phyloP scores from a whole-genome alignment of 1,140 invertebrate genomes.

The Dendrolimus punctatus region DNA sequence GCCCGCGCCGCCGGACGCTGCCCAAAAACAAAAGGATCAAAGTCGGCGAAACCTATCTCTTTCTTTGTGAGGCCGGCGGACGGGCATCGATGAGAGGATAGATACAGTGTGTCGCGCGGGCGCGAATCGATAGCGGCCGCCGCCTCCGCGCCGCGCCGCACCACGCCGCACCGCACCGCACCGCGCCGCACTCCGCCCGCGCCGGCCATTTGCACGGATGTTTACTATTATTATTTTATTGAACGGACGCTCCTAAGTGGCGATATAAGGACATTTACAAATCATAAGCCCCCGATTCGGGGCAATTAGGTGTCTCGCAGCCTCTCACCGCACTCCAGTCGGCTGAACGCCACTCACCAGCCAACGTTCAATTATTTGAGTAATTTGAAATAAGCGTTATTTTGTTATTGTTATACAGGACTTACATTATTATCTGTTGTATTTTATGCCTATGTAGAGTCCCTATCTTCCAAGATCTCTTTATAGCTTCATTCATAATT shows the following conservation, averaged over 20 bases:
- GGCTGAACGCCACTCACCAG: constrained; percentile 2
- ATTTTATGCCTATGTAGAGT: too few species aligned
- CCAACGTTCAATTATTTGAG: constrained; percentile 3
- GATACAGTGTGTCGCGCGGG: constrained; percentile 67
- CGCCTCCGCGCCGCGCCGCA: constrained; percentile 12
- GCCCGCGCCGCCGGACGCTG: constrained; percentile 64
- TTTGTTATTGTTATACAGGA: too few species aligned
- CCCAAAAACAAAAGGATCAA: constrained; percentile 71
- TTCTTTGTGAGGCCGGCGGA: constrained; percentile 66
- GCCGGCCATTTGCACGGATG: constrained; percentile 68
- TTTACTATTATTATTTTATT: constrained; percentile 72
- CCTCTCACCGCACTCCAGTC: constrained; percentile 3
- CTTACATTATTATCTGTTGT: too few species aligned
- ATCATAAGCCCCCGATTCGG: constrained; percentile 33
- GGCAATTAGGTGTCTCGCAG: constrained; percentile 22
- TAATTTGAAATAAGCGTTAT: constrained; percentile 1
- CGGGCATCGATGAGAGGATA: constrained; percentile 68
- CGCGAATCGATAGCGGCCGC: constrained; percentile 55
- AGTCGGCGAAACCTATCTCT: constrained; percentile 70
- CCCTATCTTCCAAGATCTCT: neutral
- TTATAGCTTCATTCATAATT: neutral
- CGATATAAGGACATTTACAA: constrained; percentile 60
- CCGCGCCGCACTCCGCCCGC: constrained; percentile 25
- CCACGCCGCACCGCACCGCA: constrained; percentile 18
- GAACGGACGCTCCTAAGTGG: constrained; percentile 62